Evolutionary conservation across 2,113 vertebrate species (phyloP), one percentile per base, ranked within the genome.

Genomic region (Electrona antarctica): DNA sequence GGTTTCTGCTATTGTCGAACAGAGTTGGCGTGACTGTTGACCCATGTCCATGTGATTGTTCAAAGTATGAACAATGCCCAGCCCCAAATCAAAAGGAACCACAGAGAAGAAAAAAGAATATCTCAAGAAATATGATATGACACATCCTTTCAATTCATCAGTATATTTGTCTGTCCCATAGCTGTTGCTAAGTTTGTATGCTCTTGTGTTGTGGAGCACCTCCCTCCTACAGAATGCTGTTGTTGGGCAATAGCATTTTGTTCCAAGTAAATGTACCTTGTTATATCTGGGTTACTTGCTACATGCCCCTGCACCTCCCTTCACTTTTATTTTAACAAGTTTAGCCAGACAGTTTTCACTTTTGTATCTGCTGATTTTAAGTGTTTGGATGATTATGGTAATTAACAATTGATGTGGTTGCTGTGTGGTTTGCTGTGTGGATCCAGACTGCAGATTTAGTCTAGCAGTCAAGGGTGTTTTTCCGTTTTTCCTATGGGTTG

Each of bases 1-100:
- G 76, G 98, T 98, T 84, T 99, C 97, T 87, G 97, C 97, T 88
- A 98, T 99, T 88, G 96, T 98, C 91, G 97, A 99, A 97, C 97
- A 99, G 95, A 99, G 97, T 90, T 99, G 97, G 98, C 95, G 96
- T 83, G 97, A 99, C 85, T 98, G 96, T 97, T 99, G 97, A 99
- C 97, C 93, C 74, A 79, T 64, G 80, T 79, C 93, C 74, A 79
- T 64, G 80, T 79, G 88, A 81, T 86, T 71, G 87, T 92, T 89
- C 82, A 57, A 46, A 62, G 68, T 83, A 94, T 90, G 93, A 93
- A 95, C 94, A 94, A 90, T 94, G 92, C 94, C 90, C 93, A 89
- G 85, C 91, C 92, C 92, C 85, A 92, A 94, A 92, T 93, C 85
- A 89, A 88, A 89, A 93, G 83, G 83, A 92, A 89, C 87, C 94